Conservation (phyloP, 2,113 vertebrate species). For the Perccottus glenii region DNA sequence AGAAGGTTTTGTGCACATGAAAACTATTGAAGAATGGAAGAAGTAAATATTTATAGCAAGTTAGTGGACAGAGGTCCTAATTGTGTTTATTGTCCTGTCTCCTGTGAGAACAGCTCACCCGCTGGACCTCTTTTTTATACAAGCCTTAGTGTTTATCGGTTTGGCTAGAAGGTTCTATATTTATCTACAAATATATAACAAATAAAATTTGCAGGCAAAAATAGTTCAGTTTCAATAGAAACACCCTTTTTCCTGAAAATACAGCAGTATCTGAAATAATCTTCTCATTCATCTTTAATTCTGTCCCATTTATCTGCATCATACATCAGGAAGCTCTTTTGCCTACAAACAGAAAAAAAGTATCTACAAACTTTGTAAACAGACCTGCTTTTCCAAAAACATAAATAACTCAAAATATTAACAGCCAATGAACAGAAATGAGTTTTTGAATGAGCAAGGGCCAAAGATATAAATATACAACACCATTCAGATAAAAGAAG, state of each 20-base stretch:
- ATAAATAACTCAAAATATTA: constrained; percentile 99
- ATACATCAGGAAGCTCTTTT: constrained; percentile 97
- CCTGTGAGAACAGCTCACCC: constrained; percentile 54
- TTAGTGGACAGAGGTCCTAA: constrained; percentile 90
- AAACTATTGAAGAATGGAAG: constrained; percentile 90
- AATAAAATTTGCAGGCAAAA: constrained; percentile 99
- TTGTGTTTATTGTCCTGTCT: constrained; percentile 62
- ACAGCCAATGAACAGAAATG: constrained; percentile 98
- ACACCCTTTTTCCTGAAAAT: constrained; percentile 99
- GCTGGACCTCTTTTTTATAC: constrained; percentile 88
- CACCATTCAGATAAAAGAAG: constrained; percentile 86
- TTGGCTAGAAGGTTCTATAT: constrained; percentile 99
- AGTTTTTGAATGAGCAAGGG: constrained; percentile 90
- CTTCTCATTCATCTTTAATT: constrained; percentile 75
- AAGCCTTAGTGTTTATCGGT: constrained; percentile 99
- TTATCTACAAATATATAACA: constrained; percentile 99
- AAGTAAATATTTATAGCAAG: constrained; percentile 90
- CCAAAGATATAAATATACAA: constrained; percentile 85
- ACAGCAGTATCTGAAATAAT: constrained; percentile 99
- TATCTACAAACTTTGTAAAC: constrained; percentile 99
- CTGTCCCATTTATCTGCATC: constrained; percentile 85
- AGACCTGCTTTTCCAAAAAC: constrained; percentile 99
- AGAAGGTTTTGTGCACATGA: constrained; percentile 89
- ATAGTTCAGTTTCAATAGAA: constrained; percentile 99
- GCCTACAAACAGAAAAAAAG: constrained; percentile 98